A percentile compares a stretch with the other conserved stretches of the same genome.
Conservation (phyloP, 2,797 vertebrate species). For the Synanceia verrucosa region DNA sequence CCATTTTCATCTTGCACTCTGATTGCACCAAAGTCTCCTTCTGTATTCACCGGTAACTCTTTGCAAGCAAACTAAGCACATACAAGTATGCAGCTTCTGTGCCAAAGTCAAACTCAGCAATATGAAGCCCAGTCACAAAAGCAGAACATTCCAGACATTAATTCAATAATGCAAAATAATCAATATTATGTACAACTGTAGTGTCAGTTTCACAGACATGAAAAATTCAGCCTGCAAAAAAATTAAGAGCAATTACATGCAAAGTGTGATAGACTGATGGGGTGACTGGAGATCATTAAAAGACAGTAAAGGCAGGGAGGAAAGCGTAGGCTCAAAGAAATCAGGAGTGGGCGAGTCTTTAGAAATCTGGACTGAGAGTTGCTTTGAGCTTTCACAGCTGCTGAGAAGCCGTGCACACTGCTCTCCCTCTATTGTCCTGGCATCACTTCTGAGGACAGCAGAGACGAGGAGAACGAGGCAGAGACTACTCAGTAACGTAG, state of each 20-base stretch:
- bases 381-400: slow-evolving; percentile 82
- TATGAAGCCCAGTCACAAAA: not conserved
- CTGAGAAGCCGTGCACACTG: slow-evolving; percentile 64
- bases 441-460: slow-evolving; percentile 75
- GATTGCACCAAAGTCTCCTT: slow-evolving; percentile 40
- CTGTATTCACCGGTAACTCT: slow-evolving; percentile 32
- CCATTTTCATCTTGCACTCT: slow-evolving; percentile 16
- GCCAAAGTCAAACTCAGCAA: too few relatives aligned
- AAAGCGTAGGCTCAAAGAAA: slow-evolving; percentile 68
- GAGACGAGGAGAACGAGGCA: slow-evolving; percentile 57
- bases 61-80: slow-evolving; percentile 40
- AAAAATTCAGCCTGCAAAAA: slow-evolving; percentile 8
- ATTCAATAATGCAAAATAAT: not conserved
- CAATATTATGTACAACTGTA: not conserved
- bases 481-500: slow-evolving; percentile 64
- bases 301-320: slow-evolving; percentile 46
- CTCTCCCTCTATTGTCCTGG: slow-evolving; percentile 75
- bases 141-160: slow-evolving; percentile 1
- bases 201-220: slow-evolving; percentile 16
- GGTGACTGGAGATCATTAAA: slow-evolving; percentile 58
- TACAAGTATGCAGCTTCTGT: slow-evolving; percentile 31
- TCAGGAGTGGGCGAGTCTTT: slow-evolving; percentile 51
- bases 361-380: slow-evolving; percentile 63
- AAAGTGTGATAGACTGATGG: slow-evolving; percentile 36
- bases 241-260: slow-evolving; percentile 6